Evolutionary conservation across 2,797 vertebrate genomes (phyloP).

Genomic region (Phaenicophaeus curvirostris): DNA sequence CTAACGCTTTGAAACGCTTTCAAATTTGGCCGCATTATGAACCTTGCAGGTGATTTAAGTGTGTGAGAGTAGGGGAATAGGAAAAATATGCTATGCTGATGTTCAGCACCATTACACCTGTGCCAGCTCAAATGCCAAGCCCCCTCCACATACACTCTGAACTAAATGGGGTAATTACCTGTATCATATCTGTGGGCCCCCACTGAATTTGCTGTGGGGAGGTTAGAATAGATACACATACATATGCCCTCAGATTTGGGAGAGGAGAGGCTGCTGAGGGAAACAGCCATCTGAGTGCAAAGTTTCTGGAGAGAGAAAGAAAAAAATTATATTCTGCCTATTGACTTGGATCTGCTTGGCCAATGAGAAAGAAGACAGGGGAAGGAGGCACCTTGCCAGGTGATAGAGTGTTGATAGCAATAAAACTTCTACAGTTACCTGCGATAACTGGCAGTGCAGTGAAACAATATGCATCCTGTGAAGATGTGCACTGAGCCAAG

Average conservation of each 20-base stretch:
- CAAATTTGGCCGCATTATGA: background rate
- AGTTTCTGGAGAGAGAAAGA: background rate
- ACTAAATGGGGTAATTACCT: background rate
- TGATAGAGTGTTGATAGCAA: background rate
- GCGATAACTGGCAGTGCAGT: background rate
- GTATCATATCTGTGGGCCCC: background rate
- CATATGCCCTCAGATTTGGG: background rate
- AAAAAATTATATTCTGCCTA: background rate
- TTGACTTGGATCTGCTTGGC: background rate
- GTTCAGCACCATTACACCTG: background rate
- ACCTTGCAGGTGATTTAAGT: background rate
- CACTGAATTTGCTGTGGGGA: background rate
- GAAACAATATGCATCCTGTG: background rate
- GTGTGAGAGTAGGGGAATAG: background rate
- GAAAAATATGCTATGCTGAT: background rate
- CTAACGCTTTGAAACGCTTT: background rate
- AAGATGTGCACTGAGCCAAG: background rate
- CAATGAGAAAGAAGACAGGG: background rate
- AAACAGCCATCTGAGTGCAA: background rate
- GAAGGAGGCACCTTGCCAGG: background rate
- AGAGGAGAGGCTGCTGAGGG: background rate
- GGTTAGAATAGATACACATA: background rate
- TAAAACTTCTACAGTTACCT: background rate
- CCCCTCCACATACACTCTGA: background rate
- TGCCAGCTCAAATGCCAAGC: background rate